Base-by-base conservation (phyloP, 92 coral and sea anemone genomes). In the Porites lobata region DNA sequence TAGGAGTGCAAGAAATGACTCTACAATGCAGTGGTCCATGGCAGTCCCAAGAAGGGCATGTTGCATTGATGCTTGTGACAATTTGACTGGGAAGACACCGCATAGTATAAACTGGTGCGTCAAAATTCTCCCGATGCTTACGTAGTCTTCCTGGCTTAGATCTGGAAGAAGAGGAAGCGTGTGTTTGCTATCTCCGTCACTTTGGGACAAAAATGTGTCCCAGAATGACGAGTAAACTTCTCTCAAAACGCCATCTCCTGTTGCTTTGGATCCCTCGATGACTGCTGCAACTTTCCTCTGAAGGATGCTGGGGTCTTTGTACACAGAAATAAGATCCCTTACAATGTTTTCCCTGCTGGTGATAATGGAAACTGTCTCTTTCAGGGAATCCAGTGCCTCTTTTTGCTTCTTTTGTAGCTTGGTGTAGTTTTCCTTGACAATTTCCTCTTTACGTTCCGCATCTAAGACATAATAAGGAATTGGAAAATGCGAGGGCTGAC, bases 71-170 rank as follows among this genome's bases (percentile, higher is more conserved):
- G 95, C 95, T 57, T 89, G 95, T 15, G 82, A 26, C 15, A 92
- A 11, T 13, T 71, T 57, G 14, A 92, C 75, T 18, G 93, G 95
- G 70, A 93, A 83, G 56, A 69, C 77, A 20, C 93, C 87, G 50
- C 86, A 81, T 72, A 79, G 90, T n/a, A 90, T 57, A 86, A 90
- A 90, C 62, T 93, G 93, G 73, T 93, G 93, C 14, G 93, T 85
- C 6, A 93, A 21, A 15, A 90, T 86, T 52, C 89, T 78, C 7
- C 95, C 95, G 32, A 90, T 61, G 17, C 54, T 67, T 8, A 59
- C 71, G 18, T 14, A 90, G 73, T 93, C 95, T 54, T 86, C 93
- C 61, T 58, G 78, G 53, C 65, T 75, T 8, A 93, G 78, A 10
- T 73, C 17, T 65, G 86, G 91, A 38, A 19, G 69, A 59, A 90